A percentile compares a stretch with the other conserved stretches of the same genome.
These are phyloP conservation scores for Otocyon megalotis DNA, from an alignment of 2,113 vertebrate species.

Conservation along the genomic window DNA sequence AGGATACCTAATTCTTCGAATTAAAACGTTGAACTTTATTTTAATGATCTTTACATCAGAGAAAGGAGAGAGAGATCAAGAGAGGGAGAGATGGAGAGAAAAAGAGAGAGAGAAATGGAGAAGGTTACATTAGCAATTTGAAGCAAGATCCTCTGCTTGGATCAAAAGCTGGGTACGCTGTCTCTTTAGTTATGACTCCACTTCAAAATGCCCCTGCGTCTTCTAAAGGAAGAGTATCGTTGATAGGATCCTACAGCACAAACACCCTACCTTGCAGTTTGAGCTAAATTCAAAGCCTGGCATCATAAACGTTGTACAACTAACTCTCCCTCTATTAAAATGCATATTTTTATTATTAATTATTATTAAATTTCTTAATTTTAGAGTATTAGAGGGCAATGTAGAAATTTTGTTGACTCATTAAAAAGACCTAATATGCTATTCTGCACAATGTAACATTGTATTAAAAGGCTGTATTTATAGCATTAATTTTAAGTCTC, in stretches of 20 bases:
- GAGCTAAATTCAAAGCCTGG: slow-evolving; percentile 63
- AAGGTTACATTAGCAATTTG: not conserved
- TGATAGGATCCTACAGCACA: not conserved
- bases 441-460: slow-evolving; percentile 82
- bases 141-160: not conserved
- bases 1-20: not conserved
- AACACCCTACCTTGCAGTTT: not conserved
- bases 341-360: slow-evolving; percentile 90
- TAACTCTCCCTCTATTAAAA: slow-evolving; percentile 87
- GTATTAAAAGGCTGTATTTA: slow-evolving; percentile 87
- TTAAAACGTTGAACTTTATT: slow-evolving; percentile 17
- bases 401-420: slow-evolving; percentile 87
- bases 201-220: not conserved
- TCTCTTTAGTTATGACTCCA: not conserved
- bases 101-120: not conserved
- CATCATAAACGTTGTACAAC: slow-evolving; percentile 81
- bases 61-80: not conserved
- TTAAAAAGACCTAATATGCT: slow-evolving; percentile 83
- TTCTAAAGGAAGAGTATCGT: not conserved
- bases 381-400: slow-evolving; percentile 83
- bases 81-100: not conserved
- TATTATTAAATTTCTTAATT: slow-evolving; percentile 88
- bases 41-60: not conserved
- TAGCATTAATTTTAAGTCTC: slow-evolving; percentile 88
- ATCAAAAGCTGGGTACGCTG: not conserved